A percentile compares a stretch with the other conserved stretches of the same genome.
Conservation (phyloP, 2,888 invertebrate genomes). For the Nematopogon swammerdamellus region DNA sequence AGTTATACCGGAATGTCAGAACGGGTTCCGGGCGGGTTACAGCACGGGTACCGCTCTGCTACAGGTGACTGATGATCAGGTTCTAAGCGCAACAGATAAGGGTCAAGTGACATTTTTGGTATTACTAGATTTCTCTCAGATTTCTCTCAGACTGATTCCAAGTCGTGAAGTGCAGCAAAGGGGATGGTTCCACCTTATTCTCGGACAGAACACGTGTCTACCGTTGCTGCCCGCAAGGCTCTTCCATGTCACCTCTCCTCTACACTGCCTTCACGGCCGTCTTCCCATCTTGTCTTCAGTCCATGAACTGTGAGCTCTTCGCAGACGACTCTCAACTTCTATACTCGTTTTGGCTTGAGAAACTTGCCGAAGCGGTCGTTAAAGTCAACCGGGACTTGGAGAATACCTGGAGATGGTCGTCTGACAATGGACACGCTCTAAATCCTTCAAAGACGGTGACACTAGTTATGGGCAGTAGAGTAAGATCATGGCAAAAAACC, state of each 20-base stretch:
- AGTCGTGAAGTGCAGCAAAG: not conserved
- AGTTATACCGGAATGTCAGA: constrained; percentile 14
- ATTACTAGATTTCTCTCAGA: constrained; percentile 15
- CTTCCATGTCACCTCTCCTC: not conserved
- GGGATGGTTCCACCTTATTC: not conserved
- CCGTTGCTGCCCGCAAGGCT: not conserved
- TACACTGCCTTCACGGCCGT: not conserved
- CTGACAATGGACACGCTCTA: not conserved
- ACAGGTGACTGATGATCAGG: constrained; percentile 15
- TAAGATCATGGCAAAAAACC: not conserved
- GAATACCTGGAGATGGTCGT: not conserved
- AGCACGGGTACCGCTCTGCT: constrained; percentile 17
- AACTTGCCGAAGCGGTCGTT: not conserved
- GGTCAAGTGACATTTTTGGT: constrained; percentile 12
- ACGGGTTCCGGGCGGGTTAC: constrained; percentile 14
- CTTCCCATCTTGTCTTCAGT: not conserved
- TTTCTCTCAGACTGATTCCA: not conserved
- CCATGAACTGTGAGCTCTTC: not conserved
- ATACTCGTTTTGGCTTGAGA: not conserved
- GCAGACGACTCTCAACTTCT: not conserved
- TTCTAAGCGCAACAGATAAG: constrained; percentile 13
- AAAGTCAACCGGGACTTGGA: not conserved
- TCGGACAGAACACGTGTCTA: not conserved
- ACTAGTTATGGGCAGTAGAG: not conserved
- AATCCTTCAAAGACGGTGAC: not conserved